phyloP scores from a whole-genome alignment of 2,888 invertebrate genomes.

The Endomychus coccineus region DNA sequence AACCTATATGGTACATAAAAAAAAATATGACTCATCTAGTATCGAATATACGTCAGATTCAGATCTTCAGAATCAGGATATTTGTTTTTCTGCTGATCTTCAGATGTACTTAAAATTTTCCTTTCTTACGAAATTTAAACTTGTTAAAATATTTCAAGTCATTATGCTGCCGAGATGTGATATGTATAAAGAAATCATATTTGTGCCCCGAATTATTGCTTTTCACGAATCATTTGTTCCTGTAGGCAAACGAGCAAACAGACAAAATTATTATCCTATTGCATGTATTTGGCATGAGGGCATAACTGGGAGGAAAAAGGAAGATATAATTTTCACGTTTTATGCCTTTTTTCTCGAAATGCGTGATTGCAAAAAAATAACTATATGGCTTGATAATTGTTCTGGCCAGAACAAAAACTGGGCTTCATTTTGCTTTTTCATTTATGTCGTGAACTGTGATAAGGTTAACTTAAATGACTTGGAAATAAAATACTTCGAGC shows the following conservation, averaged over 20 bases:
- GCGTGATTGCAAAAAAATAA: slow-evolving; percentile 15
- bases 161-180: slow-evolving; percentile 24
- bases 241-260: slow-evolving; percentile 21
- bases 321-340: slow-evolving; percentile 23
- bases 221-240: slow-evolving; percentile 26
- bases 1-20: background rate
- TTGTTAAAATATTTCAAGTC: too few species aligned
- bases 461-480: slow-evolving; percentile 9
- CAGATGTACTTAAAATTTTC: too few species aligned
- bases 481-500: slow-evolving; percentile 21
- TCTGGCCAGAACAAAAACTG: slow-evolving; percentile 22
- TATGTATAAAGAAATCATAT: slow-evolving; percentile 21
- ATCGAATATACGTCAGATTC: background rate
- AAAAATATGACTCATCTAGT: background rate
- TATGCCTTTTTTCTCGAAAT: slow-evolving; percentile 14
- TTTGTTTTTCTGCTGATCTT: slow-evolving; percentile 3
- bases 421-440: slow-evolving; percentile 17
- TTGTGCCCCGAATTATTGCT: slow-evolving; percentile 19
- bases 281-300: slow-evolving; percentile 30
- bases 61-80: background rate
- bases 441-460: slow-evolving; percentile 18
- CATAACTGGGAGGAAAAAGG: slow-evolving; percentile 29
- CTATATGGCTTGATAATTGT: slow-evolving; percentile 22
- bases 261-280: slow-evolving; percentile 11
- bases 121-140: too few species aligned